phyloP scores from a whole-genome alignment of 1,140 invertebrate genomes.

The Drosophila eugracilis region DNA sequence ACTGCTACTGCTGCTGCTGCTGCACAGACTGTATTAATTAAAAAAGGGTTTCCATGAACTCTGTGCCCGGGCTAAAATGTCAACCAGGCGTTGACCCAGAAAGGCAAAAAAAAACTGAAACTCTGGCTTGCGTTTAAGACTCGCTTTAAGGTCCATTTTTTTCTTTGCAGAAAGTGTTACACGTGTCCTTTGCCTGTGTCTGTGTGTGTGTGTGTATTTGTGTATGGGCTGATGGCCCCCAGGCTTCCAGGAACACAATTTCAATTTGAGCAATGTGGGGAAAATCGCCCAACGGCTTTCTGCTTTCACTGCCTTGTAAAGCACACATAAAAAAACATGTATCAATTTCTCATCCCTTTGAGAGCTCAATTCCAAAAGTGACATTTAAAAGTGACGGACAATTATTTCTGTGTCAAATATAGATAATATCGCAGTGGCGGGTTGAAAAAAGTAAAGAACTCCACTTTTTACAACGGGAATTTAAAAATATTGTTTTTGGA shows the following conservation, averaged over 20 bases:
- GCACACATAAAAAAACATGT: conserved; percentile 16
- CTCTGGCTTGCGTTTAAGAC: conserved; percentile 47
- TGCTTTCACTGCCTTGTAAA: conserved; percentile 10
- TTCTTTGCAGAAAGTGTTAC: conserved; percentile 45
- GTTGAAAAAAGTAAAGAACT: no score
- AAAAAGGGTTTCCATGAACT: conserved; percentile 72
- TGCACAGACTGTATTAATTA: conserved; percentile 71
- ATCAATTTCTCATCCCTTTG: background rate
- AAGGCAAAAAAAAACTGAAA: conserved; percentile 40
- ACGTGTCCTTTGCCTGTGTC: conserved; percentile 57
- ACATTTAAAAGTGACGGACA: no score
- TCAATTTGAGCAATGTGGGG: conserved; percentile 58
- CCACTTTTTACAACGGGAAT: no score
- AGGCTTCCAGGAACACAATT: conserved; percentile 62
- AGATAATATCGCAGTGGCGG: no score
- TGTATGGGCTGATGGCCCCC: conserved; percentile 36
- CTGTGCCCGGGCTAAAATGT: conserved; percentile 50
- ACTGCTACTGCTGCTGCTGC: background rate
- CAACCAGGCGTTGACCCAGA: conserved; percentile 66
- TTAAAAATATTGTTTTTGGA: no score
- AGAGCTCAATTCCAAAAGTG: background rate
- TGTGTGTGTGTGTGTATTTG: conserved; percentile 16
- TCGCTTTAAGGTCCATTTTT: conserved; percentile 53
- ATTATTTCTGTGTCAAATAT: no score
- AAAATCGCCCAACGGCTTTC: conserved; percentile 39